A percentile compares a stretch with the other conserved stretches of the same genome.
Evolutionary conservation across 2,113 vertebrate genomes (phyloP).

Genomic region (Uria lomvia): DNA sequence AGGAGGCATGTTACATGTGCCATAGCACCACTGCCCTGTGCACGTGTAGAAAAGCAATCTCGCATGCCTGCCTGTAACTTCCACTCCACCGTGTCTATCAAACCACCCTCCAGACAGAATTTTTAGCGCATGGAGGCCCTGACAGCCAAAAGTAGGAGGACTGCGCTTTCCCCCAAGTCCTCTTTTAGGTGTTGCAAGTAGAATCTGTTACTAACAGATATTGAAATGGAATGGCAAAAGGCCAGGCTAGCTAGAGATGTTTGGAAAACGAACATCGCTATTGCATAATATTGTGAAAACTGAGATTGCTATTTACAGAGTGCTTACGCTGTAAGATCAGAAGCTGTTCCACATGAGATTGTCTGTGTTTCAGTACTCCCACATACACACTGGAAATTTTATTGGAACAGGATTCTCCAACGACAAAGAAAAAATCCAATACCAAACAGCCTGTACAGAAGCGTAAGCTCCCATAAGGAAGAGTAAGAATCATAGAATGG

Average conservation of each 20-base stretch:
- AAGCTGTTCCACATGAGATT: background rate
- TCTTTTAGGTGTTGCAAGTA: conserved; percentile 44
- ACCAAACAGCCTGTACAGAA: background rate
- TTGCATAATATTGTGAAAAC: conserved; percentile 42
- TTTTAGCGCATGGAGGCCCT: background rate
- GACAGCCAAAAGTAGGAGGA: conserved; percentile 38
- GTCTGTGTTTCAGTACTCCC: conserved; percentile 10
- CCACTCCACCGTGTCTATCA: background rate
- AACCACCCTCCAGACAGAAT: background rate
- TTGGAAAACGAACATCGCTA: conserved; percentile 19
- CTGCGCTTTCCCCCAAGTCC: background rate
- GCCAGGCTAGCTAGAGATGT: conserved; percentile 7
- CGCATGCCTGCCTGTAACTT: background rate
- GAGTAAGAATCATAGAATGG: background rate
- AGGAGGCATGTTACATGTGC: background rate
- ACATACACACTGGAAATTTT: background rate
- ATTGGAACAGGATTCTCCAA: background rate
- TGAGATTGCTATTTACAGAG: conserved; percentile 45
- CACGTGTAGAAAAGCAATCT: background rate
- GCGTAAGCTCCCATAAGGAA: background rate
- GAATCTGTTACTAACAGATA: conserved; percentile 52
- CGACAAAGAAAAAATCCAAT: background rate
- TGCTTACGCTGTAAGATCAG: background rate
- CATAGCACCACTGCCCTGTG: background rate
- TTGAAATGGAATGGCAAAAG: conserved; percentile 43